Evolutionary conservation across 2,113 vertebrate species (phyloP), one percentile per base, ranked within the genome.

Genomic region (Lathamus discolor): DNA sequence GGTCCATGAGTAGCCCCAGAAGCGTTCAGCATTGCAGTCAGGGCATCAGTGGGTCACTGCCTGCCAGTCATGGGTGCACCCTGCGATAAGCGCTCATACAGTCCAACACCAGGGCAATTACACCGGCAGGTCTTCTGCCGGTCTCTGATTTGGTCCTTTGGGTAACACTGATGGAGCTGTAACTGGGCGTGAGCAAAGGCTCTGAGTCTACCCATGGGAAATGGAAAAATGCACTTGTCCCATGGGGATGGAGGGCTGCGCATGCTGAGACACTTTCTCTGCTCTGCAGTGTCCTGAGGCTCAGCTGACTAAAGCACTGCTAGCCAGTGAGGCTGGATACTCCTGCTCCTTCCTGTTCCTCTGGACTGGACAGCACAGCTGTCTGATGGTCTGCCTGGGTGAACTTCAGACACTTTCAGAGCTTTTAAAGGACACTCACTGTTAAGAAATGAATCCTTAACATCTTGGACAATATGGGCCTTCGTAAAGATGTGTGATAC

Each of bases 11-110:
- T 39, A 86, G 49, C 27, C 35, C 55, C 67, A 48, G 35, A 72
- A 82, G 22, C 4, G 10, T 20, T 69, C 67, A 83, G 27, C 37
- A 52, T 22, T 8, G 3, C 35, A 41, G 35, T 5, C 44, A 66
- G 41, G 27, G 27, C 2, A 1, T 23, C 67, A 80, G 49, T 2
- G 1, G 22, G 29, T 46, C 25, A 28, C 61, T 92, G 73, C 22
- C 25, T 59, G 35, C 16, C n/a, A 3, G 4, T 11, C 6, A 4
- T 5, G 13, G 17, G 13, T 3, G 2, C 11, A 49, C 3, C 14
- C 28, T 7, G 0, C 17, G 48, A 43, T 23, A 73, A 78, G 81
- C 0, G 1, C 6, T 6, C 0, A 0, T 1, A 4, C 2, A 4
- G 13, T 72, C 51, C 13, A 5, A 11, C 1, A 5, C 7, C 46